A percentile compares a stretch with the other conserved stretches of the same genome.
These are phyloP conservation scores for Acleris cristana DNA, from an alignment of 2,888 invertebrate species.

Conservation along the genomic window DNA sequence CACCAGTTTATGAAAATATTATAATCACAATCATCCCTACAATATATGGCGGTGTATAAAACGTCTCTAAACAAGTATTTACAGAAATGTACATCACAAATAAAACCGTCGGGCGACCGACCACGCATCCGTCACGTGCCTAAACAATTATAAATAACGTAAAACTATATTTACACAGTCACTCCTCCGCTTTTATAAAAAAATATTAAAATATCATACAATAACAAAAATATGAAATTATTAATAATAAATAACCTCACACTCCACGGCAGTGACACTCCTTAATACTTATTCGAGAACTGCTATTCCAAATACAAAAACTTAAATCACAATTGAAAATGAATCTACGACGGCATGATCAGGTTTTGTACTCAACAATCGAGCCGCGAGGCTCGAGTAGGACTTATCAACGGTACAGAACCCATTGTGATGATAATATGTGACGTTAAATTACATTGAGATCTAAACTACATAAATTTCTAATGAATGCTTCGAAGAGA, in stretches of 20 bases:
- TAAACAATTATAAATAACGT: constrained; percentile 65
- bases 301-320: constrained; percentile 40
- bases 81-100: constrained; percentile 65
- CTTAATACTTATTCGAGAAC: constrained; percentile 48
- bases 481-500: constrained; percentile 36
- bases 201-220: constrained; percentile 58
- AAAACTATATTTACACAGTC: constrained; percentile 76
- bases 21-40: constrained; percentile 64
- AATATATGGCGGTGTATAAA: constrained; percentile 54
- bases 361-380: constrained; percentile 31
- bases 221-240: constrained; percentile 54
- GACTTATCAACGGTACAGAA: constrained; percentile 12
- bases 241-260: constrained; percentile 53
- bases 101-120: constrained; percentile 40
- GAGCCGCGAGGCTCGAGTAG: too few species aligned
- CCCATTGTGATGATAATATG: constrained; percentile 31
- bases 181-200: constrained; percentile 56
- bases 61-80: constrained; percentile 56
- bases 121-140: constrained; percentile 54
- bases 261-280: constrained; percentile 64
- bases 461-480: constrained; percentile 35
- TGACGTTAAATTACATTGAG: constrained; percentile 32
- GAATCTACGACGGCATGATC: constrained; percentile 30
- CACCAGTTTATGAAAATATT: constrained; percentile 57
- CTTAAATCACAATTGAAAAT: constrained; percentile 35